Evolutionary conservation across 2,797 vertebrate species (phyloP), one percentile per base, ranked within the genome.

Genomic region (Poecilia picta): DNA sequence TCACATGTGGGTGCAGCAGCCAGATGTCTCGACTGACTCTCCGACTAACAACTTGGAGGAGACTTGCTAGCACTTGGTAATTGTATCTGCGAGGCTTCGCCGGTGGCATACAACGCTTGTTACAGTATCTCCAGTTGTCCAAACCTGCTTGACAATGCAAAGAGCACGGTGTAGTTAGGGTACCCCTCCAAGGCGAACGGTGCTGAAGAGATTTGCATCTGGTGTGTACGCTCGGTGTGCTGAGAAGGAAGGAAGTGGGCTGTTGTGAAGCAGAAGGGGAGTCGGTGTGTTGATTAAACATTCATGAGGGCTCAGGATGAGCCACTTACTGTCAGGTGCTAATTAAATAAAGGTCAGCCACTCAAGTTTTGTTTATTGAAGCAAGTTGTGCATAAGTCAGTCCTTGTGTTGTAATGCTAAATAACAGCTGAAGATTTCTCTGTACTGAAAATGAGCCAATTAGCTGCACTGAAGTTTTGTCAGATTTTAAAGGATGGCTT

Each of bases 281-380:
- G 78, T 89, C 83, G 75, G 86, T 82, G 74, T 90, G 91, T 87
- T 80, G 77, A 93, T 93, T 88, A 93, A 92, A 92, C 84, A 94
- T 93, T 93, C 90, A 93, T 93, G 89, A 91, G 85, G 77, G 85
- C 90, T 84, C 87, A 81, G 84, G 85, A 87, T 88, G 86, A 86
- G 84, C 77, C 88, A 88, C 75, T 90, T 87, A 87, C 83, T 89
- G 81, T 90, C 82, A 88, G 86, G 71, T 89, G 81, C 85, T 93
- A 91, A 94, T 93, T 94, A 93, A 93, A 92, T 87, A 89, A 91
- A 94, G 92, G 93, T 93, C 93, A 94, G 74, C 70, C 55, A 75
- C 89, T 91, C 77, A 80, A 82, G 74, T 87, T 91, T 83, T 89
- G 84, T 92, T 89, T 92, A 87, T 83, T 88, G 92, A 91, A 92